Evolutionary conservation across 2,113 vertebrate species (phyloP).

Genomic region (Tympanuchus pallidicinctus): DNA sequence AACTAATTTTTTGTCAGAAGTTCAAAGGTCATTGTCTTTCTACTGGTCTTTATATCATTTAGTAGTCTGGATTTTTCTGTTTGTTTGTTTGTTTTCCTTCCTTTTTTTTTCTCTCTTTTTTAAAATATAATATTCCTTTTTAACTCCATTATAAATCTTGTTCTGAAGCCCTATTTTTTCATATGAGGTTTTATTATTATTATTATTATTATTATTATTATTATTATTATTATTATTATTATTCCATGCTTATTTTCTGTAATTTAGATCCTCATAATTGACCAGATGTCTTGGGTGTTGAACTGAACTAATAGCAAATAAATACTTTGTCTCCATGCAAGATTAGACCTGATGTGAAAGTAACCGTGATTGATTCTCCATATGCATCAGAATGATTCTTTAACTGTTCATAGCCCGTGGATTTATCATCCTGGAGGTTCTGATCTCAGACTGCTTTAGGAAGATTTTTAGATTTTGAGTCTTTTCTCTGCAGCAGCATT

Average conservation of each 20-base stretch:
- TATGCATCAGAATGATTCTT: background rate
- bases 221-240: too few relatives aligned
- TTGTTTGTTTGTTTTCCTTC: background rate
- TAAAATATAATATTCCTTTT: background rate
- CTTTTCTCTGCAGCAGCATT: background rate
- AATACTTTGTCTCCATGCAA: background rate
- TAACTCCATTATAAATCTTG: background rate
- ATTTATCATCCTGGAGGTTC: background rate
- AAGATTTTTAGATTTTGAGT: background rate
- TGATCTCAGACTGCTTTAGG: background rate
- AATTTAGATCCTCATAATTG: background rate
- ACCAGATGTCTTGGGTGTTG: background rate
- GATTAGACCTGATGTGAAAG: background rate
- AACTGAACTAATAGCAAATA: background rate
- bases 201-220: background rate
- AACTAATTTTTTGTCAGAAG: background rate
- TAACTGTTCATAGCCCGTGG: background rate
- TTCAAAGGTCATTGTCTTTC: background rate
- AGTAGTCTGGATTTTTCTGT: background rate
- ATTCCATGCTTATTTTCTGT: background rate
- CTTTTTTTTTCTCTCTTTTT: background rate
- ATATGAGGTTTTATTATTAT: background rate
- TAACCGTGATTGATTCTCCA: background rate
- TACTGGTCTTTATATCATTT: background rate
- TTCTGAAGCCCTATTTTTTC: background rate